Evolutionary conservation across 2,797 vertebrate genomes (phyloP).

Genomic region (Hirundo rustica): DNA sequence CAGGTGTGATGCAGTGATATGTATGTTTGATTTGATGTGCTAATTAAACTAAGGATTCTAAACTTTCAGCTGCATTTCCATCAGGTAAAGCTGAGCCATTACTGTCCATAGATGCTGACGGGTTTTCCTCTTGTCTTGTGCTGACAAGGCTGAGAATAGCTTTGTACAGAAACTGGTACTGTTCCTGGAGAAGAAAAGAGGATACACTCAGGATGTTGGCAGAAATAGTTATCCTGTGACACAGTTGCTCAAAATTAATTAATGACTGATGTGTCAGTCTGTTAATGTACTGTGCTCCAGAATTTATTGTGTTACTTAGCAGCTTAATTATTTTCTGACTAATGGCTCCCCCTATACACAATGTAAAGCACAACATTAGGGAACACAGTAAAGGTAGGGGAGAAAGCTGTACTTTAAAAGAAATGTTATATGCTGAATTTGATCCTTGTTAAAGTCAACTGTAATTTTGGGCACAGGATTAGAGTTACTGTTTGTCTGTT

Average conservation of each 20-base stretch:
- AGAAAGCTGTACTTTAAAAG: not conserved
- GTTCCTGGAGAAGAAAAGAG: slow-evolving; percentile 81
- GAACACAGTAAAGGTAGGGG: not conserved
- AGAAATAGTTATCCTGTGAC: not conserved
- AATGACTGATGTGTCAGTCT: not conserved
- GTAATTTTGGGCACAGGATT: not conserved
- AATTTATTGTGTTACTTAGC: not conserved
- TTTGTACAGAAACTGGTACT: slow-evolving; percentile 95
- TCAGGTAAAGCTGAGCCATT: slow-evolving; percentile 84
- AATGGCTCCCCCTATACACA: not conserved
- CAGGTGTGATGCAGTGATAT: not conserved
- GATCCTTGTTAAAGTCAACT: not conserved
- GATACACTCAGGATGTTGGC: not conserved
- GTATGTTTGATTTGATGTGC: not conserved
- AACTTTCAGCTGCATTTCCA: slow-evolving; percentile 84
- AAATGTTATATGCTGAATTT: not conserved
- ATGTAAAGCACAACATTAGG: not conserved
- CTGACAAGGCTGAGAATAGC: slow-evolving; percentile 93
- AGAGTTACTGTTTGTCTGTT: not conserved
- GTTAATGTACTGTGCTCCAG: not conserved
- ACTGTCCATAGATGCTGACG: slow-evolving; percentile 84
- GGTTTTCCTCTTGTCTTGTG: slow-evolving; percentile 87
- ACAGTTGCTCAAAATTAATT: not conserved
- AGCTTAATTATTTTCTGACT: slow-evolving; percentile 18
- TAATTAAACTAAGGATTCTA: slow-evolving; percentile 91